Evolutionary conservation across 2,797 vertebrate species (phyloP), one percentile per base, ranked within the genome.

Genomic region (Spinibarbus caldwelli): DNA sequence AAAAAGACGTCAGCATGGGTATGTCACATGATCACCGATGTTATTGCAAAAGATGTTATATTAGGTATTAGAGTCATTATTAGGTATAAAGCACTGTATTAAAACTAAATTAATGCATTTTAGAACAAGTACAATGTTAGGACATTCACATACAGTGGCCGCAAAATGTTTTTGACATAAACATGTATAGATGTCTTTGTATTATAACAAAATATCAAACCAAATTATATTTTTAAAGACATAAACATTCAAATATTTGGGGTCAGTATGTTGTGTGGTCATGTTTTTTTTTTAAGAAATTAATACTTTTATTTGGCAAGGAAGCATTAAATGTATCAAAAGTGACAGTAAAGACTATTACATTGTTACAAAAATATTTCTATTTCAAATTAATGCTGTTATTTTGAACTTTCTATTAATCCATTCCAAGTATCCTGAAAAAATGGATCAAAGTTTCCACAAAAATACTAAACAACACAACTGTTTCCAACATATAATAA

Each of bases 1-100:
- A 97, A 47, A 91, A 94, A 80, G 97, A 98, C 86, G 92, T 96
- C 41, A 92, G 93, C 81, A 96, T 95, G 96, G 97, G 97, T 98
- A 90, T 91, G 88, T 31, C 29, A 31, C 38, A 70, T 64, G n/a
- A 77, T 45, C 43, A 52, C 23, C 54, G 31, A n/a, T n/a, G 49
- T 54, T 54, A 54, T 54, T 54, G n/a, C n/a, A n/a, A n/a, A n/a
- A n/a, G n/a, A n/a, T n/a, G n/a, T n/a, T n/a, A n/a, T n/a, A n/a
- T n/a, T n/a, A n/a, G 31, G 36, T 76, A 36, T 54, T 36, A 23
- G 45, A 19, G n/a, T 41, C 4, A 6, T 29, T 79, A 79, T 62
- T 29, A 64, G 17, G 23, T 31, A 64, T 31, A 59, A 77, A 9
- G 2, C 45, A 76, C 9, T 15, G n/a, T n/a, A 29, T 11, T 72